Evolutionary conservation across 2,113 vertebrate genomes (phyloP).

Genomic region (Chionis minor): DNA sequence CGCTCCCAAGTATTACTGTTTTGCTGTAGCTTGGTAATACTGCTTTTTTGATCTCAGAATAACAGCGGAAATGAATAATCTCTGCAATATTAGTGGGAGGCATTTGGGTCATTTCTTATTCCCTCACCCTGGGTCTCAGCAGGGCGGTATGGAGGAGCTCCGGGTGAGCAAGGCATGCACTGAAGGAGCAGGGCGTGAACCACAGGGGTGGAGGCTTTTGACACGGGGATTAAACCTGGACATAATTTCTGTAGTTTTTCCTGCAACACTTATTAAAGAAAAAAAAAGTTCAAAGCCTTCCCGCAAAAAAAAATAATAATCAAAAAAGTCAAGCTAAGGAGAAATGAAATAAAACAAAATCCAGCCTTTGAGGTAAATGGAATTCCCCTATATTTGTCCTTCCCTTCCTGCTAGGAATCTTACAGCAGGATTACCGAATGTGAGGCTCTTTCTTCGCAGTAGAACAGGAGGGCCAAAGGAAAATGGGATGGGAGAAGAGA

Average conservation of each 20-base stretch:
- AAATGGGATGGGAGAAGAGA: not conserved
- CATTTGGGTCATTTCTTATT: not conserved
- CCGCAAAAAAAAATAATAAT: not conserved
- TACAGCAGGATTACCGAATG: not conserved
- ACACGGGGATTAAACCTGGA: not conserved
- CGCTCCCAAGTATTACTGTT: not conserved
- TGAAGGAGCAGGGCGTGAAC: accelerated
- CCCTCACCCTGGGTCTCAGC: not conserved
- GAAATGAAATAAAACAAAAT: not conserved
- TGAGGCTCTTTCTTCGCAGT: not conserved
- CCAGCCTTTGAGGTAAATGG: not conserved
- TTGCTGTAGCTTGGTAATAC: not conserved
- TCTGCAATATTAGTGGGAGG: not conserved
- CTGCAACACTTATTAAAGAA: not conserved
- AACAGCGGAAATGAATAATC: not conserved
- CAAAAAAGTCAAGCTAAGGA: not conserved
- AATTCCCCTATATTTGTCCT: not conserved
- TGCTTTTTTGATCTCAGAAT: not conserved
- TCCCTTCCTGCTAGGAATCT: not conserved
- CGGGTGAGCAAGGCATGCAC: accelerated
- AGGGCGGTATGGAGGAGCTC: accelerated
- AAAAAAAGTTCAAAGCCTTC: not conserved
- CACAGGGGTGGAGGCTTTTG: not conserved
- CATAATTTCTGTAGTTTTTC: not conserved
- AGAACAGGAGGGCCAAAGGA: not conserved